phyloP scores from a whole-genome alignment of 2,113 vertebrate species.

The Labrus mixtus region DNA sequence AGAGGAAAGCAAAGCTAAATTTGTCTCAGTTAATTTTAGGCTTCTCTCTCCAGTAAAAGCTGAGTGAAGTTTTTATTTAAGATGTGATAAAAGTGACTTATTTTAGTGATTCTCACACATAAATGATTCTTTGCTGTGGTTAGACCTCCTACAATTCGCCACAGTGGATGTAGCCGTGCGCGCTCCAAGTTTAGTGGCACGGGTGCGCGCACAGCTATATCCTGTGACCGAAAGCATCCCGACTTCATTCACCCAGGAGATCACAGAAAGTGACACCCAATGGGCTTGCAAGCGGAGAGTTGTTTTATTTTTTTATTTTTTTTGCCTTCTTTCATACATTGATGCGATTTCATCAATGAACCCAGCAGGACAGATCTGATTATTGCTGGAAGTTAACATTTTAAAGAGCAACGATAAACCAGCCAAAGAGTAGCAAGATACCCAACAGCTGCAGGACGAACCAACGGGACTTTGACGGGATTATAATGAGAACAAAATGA shows the following conservation, averaged over 20 bases:
- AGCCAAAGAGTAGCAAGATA: conserved; percentile 2
- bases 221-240: conserved; percentile 59
- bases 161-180: conserved; percentile 31
- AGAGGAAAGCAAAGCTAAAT: too few species aligned
- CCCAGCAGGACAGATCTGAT: neutral
- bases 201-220: conserved; percentile 68
- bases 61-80: neutral
- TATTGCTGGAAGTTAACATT: neutral
- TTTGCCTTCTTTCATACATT: neutral
- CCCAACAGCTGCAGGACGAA: conserved; percentile 1
- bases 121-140: neutral
- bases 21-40: neutral
- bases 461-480: neutral
- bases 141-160: neutral
- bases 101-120: neutral
- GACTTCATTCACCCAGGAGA: conserved; percentile 66
- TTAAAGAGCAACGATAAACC: neutral
- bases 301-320: neutral
- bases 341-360: neutral
- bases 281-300: neutral
- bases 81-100: neutral
- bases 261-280: conserved; percentile 36
- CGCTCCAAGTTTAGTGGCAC: conserved; percentile 28
- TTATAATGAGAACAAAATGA: conserved; percentile 15
- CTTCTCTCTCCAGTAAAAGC: neutral